Evolutionary conservation across 2,888 invertebrate species (phyloP).

Genomic region (Pseudolycoriella hygida): DNA sequence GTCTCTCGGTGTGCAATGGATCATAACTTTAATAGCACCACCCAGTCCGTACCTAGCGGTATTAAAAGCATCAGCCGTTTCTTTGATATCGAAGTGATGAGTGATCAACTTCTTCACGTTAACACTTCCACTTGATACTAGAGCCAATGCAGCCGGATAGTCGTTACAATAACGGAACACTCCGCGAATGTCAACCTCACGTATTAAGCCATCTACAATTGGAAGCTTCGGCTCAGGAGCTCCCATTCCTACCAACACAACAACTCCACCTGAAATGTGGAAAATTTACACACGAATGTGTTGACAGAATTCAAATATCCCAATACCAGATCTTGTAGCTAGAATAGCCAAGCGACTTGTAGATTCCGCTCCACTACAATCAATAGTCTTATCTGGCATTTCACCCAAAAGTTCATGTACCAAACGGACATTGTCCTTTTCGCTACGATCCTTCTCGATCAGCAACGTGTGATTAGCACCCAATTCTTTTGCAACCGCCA

Average conservation of each 20-base stretch:
- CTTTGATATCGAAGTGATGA: constrained; percentile 60
- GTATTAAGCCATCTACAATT: constrained; percentile 55
- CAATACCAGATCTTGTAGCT: constrained; percentile 46
- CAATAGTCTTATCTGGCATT: constrained; percentile 59
- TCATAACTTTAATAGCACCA: constrained; percentile 74
- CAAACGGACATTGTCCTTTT: constrained; percentile 37
- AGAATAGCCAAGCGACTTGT: constrained; percentile 58
- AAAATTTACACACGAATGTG: no score
- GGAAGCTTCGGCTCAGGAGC: constrained; percentile 62
- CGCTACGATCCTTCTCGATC: constrained; percentile 35
- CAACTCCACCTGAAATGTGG: constrained; percentile 50
- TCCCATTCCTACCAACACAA: constrained; percentile 80
- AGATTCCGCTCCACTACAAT: constrained; percentile 73
- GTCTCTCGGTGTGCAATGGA: constrained; percentile 44
- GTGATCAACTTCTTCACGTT: constrained; percentile 70
- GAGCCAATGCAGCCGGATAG: constrained; percentile 58
- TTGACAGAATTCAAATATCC: no score
- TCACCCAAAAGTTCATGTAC: constrained; percentile 41
- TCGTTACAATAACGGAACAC: constrained; percentile 87
- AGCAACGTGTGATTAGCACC: constrained; percentile 58
- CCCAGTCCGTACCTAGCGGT: constrained; percentile 54
- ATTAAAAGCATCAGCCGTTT: constrained; percentile 69
- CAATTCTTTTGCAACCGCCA: constrained; percentile 55
- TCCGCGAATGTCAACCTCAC: constrained; percentile 86
- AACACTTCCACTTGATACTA: constrained; percentile 59